phyloP scores from a whole-genome alignment of 2,113 vertebrate species.

The Thunnus maccoyii region DNA sequence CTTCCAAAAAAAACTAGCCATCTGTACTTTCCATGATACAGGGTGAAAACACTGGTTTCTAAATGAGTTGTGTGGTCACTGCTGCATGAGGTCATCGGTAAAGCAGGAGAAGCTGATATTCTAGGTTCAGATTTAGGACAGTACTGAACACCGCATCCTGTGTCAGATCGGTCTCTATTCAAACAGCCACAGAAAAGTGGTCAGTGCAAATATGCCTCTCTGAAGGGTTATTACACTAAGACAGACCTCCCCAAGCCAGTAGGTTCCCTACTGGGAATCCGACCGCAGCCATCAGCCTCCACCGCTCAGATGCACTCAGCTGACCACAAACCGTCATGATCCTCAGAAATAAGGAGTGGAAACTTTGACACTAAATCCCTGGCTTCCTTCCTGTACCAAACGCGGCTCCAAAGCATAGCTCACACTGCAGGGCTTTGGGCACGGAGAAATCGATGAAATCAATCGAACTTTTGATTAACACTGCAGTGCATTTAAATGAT shows the following conservation, averaged over 20 bases:
- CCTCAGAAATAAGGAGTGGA: constrained; percentile 30
- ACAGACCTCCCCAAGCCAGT: constrained; percentile 7
- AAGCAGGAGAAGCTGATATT: not conserved
- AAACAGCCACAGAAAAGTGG: not conserved
- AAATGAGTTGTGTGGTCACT: not conserved
- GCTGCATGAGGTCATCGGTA: not conserved
- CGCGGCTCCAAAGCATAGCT: constrained; percentile 7
- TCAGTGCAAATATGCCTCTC: constrained; percentile 3
- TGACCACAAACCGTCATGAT: constrained; percentile 35
- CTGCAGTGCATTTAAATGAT: constrained; percentile 61
- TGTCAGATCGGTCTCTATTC: not conserved
- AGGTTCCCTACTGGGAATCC: constrained; percentile 17
- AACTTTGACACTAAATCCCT: constrained; percentile 35
- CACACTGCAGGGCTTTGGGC: constrained; percentile 30
- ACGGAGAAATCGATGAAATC: constrained; percentile 52
- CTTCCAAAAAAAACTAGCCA: not conserved
- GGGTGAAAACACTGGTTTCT: not conserved
- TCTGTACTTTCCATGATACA: not conserved
- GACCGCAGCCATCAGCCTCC: constrained; percentile 15
- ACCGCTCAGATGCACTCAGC: constrained; percentile 37
- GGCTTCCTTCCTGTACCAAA: constrained; percentile 5
- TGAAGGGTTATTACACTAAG: constrained; percentile 25
- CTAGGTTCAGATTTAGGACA: constrained; percentile 6
- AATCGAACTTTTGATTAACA: constrained; percentile 69
- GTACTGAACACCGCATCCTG: not conserved